These are phyloP conservation scores for Ophion slaviceki DNA, from an alignment of 2,888 invertebrate species.

Conservation along the genomic window DNA sequence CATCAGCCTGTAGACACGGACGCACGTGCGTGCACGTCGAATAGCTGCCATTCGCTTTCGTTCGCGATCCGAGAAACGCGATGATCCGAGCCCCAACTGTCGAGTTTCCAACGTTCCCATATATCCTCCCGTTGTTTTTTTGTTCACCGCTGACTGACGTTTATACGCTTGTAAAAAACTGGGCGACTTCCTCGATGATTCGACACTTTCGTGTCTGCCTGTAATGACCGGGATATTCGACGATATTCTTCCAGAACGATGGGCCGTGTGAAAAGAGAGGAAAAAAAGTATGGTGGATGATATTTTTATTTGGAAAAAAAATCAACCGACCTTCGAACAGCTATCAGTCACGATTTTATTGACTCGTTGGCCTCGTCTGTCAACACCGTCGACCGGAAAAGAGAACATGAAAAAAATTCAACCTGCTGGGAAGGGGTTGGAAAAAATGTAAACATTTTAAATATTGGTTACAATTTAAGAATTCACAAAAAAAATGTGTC, in stretches of 20 bases:
- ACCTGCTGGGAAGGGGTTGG: background rate
- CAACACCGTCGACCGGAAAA: background rate
- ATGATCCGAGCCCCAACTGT: constrained; percentile 70
- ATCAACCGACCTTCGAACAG: too few species aligned
- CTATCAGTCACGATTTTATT: too few species aligned
- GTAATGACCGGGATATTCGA: background rate
- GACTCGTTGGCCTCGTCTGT: too few species aligned
- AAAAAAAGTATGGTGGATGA: background rate
- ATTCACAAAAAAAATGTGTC: background rate
- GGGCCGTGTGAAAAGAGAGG: background rate
- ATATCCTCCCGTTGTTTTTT: background rate
- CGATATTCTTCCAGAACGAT: background rate
- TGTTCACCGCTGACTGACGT: constrained; percentile 35
- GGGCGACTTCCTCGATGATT: constrained; percentile 15
- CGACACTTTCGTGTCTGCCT: constrained; percentile 25
- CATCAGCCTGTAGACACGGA: constrained; percentile 27
- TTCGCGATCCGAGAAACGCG: constrained; percentile 67
- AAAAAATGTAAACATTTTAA: background rate
- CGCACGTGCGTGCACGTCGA: constrained; percentile 61
- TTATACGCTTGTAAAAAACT: constrained; percentile 19
- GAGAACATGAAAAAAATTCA: background rate
- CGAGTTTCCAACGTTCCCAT: constrained; percentile 64
- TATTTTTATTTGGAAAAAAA: background rate
- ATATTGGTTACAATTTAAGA: background rate
- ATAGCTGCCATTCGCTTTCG: constrained; percentile 58